Conservation (phyloP, 2,888 invertebrate genomes). For the Leucophenga maculata region DNA sequence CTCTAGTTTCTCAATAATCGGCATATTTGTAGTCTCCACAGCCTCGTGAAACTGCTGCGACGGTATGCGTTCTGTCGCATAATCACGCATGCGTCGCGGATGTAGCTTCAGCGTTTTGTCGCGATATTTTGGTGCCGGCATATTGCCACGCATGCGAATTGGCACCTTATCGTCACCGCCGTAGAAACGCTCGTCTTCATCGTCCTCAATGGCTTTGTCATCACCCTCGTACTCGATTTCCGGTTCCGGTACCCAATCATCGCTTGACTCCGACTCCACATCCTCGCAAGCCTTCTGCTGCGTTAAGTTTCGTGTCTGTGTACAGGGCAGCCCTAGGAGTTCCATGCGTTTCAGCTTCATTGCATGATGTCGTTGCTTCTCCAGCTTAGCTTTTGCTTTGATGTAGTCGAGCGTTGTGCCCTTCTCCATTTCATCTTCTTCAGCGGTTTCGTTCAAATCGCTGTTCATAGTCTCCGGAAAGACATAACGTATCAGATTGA, state of each 20-base stretch:
- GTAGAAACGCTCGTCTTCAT: neutral
- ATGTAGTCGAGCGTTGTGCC: conserved; percentile 60
- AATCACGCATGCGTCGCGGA: conserved; percentile 62
- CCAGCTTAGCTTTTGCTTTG: conserved; percentile 41
- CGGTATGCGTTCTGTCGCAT: conserved; percentile 53
- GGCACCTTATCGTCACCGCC: conserved; percentile 34
- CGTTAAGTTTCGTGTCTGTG: conserved; percentile 47
- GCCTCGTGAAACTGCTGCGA: conserved; percentile 57
- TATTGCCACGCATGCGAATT: conserved; percentile 57
- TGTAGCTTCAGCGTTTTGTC: conserved; percentile 65
- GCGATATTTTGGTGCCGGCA: conserved; percentile 67
- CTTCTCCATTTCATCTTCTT: conserved; percentile 39
- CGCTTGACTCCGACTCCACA: conserved; percentile 45
- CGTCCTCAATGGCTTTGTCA: neutral
- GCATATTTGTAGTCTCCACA: conserved; percentile 46
- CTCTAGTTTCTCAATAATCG: conserved; percentile 54
- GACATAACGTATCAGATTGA: conserved; percentile 67
- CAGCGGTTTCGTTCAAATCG: conserved; percentile 8
- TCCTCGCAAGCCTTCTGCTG: conserved; percentile 51
- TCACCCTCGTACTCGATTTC: conserved; percentile 29
- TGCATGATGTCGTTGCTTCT: conserved; percentile 26
- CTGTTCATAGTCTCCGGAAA: conserved; percentile 45
- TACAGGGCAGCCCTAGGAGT: conserved; percentile 61
- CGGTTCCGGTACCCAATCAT: conserved; percentile 67
- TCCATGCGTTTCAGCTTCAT: conserved; percentile 54